Evolutionary conservation across 2,888 invertebrate species (phyloP).

Genomic region (Imbricaverruca yamaguchii): DNA sequence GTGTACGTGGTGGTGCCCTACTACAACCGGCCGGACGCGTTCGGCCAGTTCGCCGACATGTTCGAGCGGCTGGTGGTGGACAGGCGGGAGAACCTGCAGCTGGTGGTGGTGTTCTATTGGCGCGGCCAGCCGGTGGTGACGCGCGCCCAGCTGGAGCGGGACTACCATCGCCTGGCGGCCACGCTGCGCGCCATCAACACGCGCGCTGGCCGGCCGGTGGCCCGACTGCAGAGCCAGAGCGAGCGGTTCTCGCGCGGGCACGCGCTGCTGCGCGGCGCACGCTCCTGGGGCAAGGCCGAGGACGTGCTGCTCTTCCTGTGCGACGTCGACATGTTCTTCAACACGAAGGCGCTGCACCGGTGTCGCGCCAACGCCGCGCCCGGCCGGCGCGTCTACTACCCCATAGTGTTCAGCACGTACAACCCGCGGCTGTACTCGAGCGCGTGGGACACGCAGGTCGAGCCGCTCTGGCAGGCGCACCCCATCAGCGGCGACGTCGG

Average conservation of each 20-base stretch:
- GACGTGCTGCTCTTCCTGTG: constrained; percentile 68
- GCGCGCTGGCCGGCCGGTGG: neutral
- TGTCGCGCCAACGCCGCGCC: constrained; percentile 45
- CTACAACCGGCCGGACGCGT: neutral
- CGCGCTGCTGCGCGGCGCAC: constrained; percentile 48
- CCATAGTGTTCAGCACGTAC: constrained; percentile 69
- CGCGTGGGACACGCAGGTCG: neutral
- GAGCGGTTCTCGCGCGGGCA: neutral
- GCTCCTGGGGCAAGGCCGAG: constrained; percentile 35
- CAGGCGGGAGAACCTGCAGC: neutral
- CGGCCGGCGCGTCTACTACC: constrained; percentile 60
- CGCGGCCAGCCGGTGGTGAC: neutral
- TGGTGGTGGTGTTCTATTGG: neutral
- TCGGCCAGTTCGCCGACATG: neutral
- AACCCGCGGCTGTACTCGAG: constrained; percentile 55
- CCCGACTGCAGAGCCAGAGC: neutral
- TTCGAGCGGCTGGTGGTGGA: neutral
- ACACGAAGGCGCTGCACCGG: constrained; percentile 61
- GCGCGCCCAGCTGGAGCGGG: neutral
- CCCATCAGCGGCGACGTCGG: constrained; percentile 68
- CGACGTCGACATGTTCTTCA: constrained; percentile 70
- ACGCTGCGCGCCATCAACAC: neutral
- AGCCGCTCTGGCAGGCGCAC: constrained; percentile 45
- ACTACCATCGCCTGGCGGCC: neutral
- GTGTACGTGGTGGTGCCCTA: neutral